Evolutionary conservation across 1,140 invertebrate species (phyloP).

Genomic region (Drosophila chauvacae): DNA sequence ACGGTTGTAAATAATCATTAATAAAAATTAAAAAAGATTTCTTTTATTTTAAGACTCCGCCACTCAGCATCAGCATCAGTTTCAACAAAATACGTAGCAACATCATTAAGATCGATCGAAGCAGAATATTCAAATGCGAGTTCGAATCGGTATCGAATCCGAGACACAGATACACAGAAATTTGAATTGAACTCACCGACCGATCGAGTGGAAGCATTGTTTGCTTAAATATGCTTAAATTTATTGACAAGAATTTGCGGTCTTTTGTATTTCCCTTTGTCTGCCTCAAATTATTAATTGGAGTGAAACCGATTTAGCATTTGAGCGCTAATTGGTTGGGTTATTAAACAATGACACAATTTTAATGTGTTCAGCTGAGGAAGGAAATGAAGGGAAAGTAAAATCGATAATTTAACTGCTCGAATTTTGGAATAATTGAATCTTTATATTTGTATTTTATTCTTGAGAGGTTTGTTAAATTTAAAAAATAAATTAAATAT

Average conservation of each 20-base stretch:
- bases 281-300: conserved; percentile 49
- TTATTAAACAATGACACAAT: conserved; percentile 8
- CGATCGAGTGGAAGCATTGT: conserved; percentile 27
- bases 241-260: conserved; percentile 73
- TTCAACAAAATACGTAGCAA: conserved; percentile 61
- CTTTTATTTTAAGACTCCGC: conserved; percentile 68
- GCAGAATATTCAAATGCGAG: conserved; percentile 48
- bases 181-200: conserved; percentile 38
- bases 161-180: conserved; percentile 5
- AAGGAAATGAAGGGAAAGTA: not conserved
- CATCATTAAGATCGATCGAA: conserved; percentile 46
- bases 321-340: conserved; percentile 30
- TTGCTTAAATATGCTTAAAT: conserved; percentile 79
- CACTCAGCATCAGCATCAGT: conserved; percentile 24
- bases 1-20: conserved; percentile 84
- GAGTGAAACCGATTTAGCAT: conserved; percentile 47
- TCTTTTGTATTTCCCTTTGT: conserved; percentile 50
- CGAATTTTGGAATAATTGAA: not conserved
- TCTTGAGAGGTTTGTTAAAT: not conserved
- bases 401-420: not conserved
- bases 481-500: not conserved
- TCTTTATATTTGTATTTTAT: not conserved
- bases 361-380: not conserved
- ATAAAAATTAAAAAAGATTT: conserved; percentile 84
- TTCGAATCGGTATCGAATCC: conserved; percentile 8